Percentiles rank a stretch among this genome's conserved stretches.
These are phyloP conservation scores for Neotoxoptera formosana DNA, from an alignment of 1,140 invertebrate species.

Conservation along the genomic window DNA sequence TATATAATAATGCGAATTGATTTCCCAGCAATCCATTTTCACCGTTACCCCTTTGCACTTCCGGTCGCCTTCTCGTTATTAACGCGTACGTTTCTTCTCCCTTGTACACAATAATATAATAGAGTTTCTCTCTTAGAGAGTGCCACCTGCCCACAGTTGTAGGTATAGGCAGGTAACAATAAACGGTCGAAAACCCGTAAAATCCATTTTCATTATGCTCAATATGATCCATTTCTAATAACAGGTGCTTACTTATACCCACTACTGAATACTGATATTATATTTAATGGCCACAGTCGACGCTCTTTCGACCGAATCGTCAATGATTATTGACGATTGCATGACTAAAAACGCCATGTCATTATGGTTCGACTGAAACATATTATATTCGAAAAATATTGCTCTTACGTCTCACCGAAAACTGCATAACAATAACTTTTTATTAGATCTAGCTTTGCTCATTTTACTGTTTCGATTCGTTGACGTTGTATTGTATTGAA, in stretches of 20 bases:
- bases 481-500: neutral
- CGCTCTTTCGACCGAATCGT: neutral
- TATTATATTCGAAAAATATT: neutral
- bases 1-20: conserved; percentile 18
- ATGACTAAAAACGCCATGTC: neutral
- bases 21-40: conserved; percentile 35
- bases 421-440: neutral
- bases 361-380: neutral
- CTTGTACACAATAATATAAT: too few species aligned
- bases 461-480: neutral
- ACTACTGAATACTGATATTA: neutral
- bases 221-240: neutral
- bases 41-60: neutral
- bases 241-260: neutral
- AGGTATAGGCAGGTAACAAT: neutral
- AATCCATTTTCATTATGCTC: neutral
- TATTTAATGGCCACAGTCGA: neutral
- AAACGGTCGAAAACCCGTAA: neutral
- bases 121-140: neutral
- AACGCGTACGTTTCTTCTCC: neutral
- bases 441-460: neutral
- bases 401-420: neutral
- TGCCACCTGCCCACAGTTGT: too few species aligned
- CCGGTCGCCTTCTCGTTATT: neutral
- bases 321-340: too few species aligned